These are phyloP conservation scores for Camponotus vicinus DNA, from an alignment of 1,140 invertebrate genomes.

Conservation along the genomic window DNA sequence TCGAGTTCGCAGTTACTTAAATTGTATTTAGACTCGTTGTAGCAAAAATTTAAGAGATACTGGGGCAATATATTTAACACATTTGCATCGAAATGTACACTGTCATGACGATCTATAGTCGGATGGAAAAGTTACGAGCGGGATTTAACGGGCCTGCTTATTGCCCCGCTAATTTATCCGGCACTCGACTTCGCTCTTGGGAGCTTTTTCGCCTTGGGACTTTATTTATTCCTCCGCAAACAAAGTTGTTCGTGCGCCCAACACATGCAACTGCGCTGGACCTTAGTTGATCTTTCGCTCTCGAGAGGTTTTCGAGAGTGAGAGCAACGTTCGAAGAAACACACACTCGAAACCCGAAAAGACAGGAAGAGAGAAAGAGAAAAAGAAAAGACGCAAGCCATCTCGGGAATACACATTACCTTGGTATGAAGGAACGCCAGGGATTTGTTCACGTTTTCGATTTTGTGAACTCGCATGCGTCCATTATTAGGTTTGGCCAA, in stretches of 20 bases:
- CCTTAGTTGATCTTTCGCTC: constrained; percentile 20
- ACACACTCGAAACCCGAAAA: constrained; percentile 34
- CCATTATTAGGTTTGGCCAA: constrained; percentile 98
- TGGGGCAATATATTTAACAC: background rate
- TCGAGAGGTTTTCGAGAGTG: constrained; percentile 52
- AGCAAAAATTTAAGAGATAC: background rate
- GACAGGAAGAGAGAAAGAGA: background rate
- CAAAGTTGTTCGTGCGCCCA: constrained; percentile 39
- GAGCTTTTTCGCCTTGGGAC: constrained; percentile 18
- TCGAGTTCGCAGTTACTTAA: background rate
- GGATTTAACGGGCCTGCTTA: constrained; percentile 10
- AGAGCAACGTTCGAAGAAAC: constrained; percentile 30
- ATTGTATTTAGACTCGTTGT: background rate
- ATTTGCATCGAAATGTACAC: constrained; percentile 37
- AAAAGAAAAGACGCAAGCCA: constrained; percentile 10
- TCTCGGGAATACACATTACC: constrained; percentile 87
- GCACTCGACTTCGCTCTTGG: constrained; percentile 20
- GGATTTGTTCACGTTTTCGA: constrained; percentile 99
- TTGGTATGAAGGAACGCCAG: constrained; percentile 99
- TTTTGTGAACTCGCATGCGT: constrained; percentile 99
- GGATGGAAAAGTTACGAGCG: constrained; percentile 21
- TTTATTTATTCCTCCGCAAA: constrained; percentile 44
- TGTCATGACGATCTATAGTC: background rate
- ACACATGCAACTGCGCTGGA: background rate
- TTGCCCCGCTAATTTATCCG: constrained; percentile 42